A percentile compares a stretch with the other conserved stretches of the same genome.
phyloP scores from a whole-genome alignment of 2,888 invertebrate species.

The Drymonia ruficornis region DNA sequence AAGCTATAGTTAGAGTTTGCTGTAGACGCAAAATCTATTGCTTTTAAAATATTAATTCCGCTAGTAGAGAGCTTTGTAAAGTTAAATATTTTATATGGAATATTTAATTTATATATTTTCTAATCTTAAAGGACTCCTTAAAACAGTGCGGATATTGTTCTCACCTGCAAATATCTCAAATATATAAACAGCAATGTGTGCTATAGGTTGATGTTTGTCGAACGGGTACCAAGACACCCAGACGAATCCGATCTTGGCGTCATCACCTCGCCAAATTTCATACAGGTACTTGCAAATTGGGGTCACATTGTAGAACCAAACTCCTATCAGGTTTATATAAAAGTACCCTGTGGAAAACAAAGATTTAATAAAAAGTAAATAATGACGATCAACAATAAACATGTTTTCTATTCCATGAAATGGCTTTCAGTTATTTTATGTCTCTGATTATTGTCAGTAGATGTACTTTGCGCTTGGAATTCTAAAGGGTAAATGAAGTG shows the following conservation, averaged over 20 bases:
- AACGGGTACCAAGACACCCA: slow-evolving; percentile 81
- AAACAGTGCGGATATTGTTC: too few relatives aligned
- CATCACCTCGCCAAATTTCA: slow-evolving; percentile 48
- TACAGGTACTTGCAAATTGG: slow-evolving; percentile 66
- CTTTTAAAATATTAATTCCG: too few relatives aligned
- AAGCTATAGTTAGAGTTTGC: not conserved
- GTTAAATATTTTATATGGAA: too few relatives aligned
- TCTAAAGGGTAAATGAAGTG: too few relatives aligned
- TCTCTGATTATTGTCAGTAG: too few relatives aligned
- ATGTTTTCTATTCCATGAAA: too few relatives aligned
- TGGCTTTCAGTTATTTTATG: too few relatives aligned
- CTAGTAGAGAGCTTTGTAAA: not conserved
- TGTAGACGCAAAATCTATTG: too few relatives aligned
- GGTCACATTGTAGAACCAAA: slow-evolving; percentile 74
- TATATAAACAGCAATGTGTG: slow-evolving; percentile 67
- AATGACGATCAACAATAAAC: not conserved
- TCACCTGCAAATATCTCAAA: slow-evolving; percentile 74
- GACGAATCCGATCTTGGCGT: slow-evolving; percentile 62
- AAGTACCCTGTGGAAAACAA: slow-evolving; percentile 64
- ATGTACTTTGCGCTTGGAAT: too few relatives aligned
- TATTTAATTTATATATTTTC: too few relatives aligned
- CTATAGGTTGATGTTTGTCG: slow-evolving; percentile 64
- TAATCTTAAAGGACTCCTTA: too few relatives aligned
- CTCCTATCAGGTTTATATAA: slow-evolving; percentile 59
- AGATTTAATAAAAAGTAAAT: slow-evolving; percentile 6